Conservation (phyloP, 2,113 vertebrate genomes). For the Phocoena phocoena region DNA sequence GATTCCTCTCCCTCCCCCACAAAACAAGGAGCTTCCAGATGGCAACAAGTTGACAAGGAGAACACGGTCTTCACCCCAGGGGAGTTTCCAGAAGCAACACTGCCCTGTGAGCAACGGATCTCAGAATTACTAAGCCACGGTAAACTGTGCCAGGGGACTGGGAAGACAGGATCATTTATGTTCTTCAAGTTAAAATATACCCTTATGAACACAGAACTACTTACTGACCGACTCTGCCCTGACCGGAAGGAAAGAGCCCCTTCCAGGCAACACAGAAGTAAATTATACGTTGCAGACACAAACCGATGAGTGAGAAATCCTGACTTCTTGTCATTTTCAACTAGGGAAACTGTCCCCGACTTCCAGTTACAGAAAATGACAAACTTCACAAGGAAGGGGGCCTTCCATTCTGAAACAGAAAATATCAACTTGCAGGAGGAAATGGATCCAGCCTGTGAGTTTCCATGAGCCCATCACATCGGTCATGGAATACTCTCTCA, state of each 20-base stretch:
- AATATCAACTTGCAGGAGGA: neutral
- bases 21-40: neutral
- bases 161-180: neutral
- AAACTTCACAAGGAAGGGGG: neutral
- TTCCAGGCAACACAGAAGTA: neutral
- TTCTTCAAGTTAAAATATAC: neutral
- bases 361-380: neutral
- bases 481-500: fast-evolving
- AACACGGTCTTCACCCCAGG: no score
- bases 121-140: neutral
- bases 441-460: neutral
- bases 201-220: neutral
- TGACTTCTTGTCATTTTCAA: neutral
- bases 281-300: neutral
- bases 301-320: neutral
- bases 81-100: no score
- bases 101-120: neutral
- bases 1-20: no score
- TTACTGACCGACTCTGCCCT: neutral
- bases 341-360: neutral
- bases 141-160: neutral
- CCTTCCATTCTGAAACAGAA: neutral
- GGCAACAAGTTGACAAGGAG: neutral
- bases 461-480: neutral
- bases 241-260: neutral